These are phyloP conservation scores for Plumapathes pennacea DNA, from an alignment of 92 coral and sea anemone species.

Conservation along the genomic window DNA sequence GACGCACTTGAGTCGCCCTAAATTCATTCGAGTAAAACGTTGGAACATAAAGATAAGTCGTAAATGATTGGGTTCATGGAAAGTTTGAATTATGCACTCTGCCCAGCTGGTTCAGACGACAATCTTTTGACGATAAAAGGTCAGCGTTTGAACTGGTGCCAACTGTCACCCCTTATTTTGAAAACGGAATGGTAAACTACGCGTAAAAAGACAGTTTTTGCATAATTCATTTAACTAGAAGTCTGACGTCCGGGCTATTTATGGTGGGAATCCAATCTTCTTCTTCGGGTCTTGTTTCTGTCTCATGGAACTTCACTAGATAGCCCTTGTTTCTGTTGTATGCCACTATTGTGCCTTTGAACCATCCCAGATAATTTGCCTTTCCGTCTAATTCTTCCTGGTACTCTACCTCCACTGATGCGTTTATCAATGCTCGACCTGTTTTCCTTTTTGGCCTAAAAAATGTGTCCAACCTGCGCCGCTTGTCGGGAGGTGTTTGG, in stretches of 20 bases:
- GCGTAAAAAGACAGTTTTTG: too few species aligned
- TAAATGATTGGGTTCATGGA: too few species aligned
- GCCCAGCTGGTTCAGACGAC: too few species aligned
- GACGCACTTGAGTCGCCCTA: too few species aligned
- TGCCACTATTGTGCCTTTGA: conserved; percentile 21
- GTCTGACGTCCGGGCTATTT: conserved; percentile 15
- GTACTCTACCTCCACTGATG: conserved; percentile 22
- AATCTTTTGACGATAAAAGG: too few species aligned
- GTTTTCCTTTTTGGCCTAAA: conserved; percentile 1
- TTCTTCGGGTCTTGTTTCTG: conserved; percentile 8
- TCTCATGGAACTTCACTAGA: conserved; percentile 30
- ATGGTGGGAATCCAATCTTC: conserved; percentile 15
- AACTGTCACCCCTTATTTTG: too few species aligned
- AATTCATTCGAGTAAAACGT: too few species aligned
- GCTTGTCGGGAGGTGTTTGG: conserved; percentile 42
- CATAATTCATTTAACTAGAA: background rate
- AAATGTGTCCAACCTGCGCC: background rate
- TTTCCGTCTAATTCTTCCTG: conserved; percentile 33
- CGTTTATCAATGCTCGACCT: conserved; percentile 23
- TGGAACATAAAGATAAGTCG: too few species aligned
- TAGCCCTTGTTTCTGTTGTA: conserved; percentile 33
- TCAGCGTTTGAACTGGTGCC: too few species aligned
- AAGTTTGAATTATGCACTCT: too few species aligned
- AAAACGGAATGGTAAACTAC: too few species aligned
- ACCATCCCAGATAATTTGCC: conserved; percentile 30